phyloP scores from a whole-genome alignment of 2,888 invertebrate species.

The Apodemia hepburni region DNA sequence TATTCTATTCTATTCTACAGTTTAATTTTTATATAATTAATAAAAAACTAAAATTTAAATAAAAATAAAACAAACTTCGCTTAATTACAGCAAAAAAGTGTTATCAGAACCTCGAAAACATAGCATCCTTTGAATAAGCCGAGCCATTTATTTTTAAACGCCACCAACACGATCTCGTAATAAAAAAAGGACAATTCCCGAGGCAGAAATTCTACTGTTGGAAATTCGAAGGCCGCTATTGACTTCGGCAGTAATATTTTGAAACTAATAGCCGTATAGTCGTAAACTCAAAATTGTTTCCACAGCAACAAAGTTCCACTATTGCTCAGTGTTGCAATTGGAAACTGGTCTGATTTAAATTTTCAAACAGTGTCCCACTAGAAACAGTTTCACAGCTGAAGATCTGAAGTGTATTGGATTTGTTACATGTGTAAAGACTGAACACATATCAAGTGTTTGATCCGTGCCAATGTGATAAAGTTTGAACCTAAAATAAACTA shows the following conservation, averaged over 20 bases:
- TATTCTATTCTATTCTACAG: too few relatives aligned
- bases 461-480: too few relatives aligned
- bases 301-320: slow-evolving; percentile 29
- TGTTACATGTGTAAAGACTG: not conserved
- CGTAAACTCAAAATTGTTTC: slow-evolving; percentile 32
- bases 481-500: too few relatives aligned
- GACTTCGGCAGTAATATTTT: slow-evolving; percentile 27
- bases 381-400: slow-evolving; percentile 2
- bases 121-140: not conserved
- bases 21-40: too few relatives aligned
- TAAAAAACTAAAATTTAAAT: too few relatives aligned
- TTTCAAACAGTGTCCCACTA: slow-evolving; percentile 17
- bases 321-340: slow-evolving; percentile 28
- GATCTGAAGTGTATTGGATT: not conserved
- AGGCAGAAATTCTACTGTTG: slow-evolving; percentile 22
- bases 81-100: slow-evolving; percentile 6
- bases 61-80: not conserved
- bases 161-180: slow-evolving; percentile 12
- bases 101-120: slow-evolving; percentile 3
- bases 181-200: slow-evolving; percentile 12
- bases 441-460: too few relatives aligned
- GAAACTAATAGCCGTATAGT: slow-evolving; percentile 30
- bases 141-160: slow-evolving; percentile 9
- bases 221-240: slow-evolving; percentile 26
- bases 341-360: slow-evolving; percentile 31